Conservation (phyloP, 2,797 vertebrate species). For the Xyrichtys novacula region DNA sequence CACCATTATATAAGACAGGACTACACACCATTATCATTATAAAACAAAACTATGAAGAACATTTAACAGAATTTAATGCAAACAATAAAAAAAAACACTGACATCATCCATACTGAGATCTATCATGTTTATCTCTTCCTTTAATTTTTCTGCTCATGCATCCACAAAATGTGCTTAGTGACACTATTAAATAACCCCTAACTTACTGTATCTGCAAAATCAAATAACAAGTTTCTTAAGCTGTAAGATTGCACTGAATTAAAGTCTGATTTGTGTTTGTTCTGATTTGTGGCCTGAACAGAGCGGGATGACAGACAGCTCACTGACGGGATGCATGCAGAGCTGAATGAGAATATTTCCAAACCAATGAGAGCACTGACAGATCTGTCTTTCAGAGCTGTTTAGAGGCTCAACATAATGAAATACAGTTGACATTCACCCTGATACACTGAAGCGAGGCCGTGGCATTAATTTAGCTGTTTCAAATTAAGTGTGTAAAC, state of each 20-base stretch:
- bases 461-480: slow-evolving; percentile 23
- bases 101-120: too few species aligned
- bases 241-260: not conserved
- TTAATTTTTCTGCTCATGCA: not conserved
- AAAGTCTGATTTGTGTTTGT: slow-evolving; percentile 4
- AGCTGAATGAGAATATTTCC: slow-evolving; percentile 25
- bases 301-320: slow-evolving; percentile 10
- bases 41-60: too few species aligned
- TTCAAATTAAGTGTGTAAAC: slow-evolving; percentile 38
- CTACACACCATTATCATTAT: too few species aligned
- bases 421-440: slow-evolving; percentile 45
- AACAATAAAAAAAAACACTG: too few species aligned
- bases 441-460: slow-evolving; percentile 10
- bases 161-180: not conserved
- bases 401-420: slow-evolving; percentile 46
- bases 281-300: slow-evolving; percentile 10
- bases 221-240: not conserved
- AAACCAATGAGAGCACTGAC: slow-evolving; percentile 20
- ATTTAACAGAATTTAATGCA: too few species aligned
- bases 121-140: too few species aligned
- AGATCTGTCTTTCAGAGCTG: slow-evolving; percentile 25
- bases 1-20: too few species aligned
- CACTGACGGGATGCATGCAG: slow-evolving; percentile 12
- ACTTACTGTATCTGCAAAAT: not conserved
- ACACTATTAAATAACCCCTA: not conserved